phyloP scores from a whole-genome alignment of 2,888 invertebrate species.

The Cephus pygmeus region DNA sequence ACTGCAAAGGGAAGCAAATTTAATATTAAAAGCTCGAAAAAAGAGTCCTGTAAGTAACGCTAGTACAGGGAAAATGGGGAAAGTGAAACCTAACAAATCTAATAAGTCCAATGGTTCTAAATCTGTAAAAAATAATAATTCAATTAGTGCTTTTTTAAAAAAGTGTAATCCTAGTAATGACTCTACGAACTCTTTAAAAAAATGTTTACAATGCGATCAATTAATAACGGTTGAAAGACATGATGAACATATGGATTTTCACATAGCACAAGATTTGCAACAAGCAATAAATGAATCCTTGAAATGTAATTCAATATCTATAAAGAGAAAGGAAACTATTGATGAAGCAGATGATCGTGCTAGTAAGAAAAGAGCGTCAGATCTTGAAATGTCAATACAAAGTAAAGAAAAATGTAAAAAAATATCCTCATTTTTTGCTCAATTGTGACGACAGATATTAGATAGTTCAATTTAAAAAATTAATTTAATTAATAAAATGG shows the following conservation, averaged over 20 bases:
- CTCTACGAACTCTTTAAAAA: constrained; percentile 54
- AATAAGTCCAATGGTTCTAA: constrained; percentile 31
- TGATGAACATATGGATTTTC: constrained; percentile 85
- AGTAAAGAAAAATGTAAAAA: constrained; percentile 62
- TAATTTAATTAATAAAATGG: no score
- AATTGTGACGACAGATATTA: constrained; percentile 63
- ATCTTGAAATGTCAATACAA: constrained; percentile 48
- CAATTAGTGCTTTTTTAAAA: constrained; percentile 35
- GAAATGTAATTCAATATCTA: background rate
- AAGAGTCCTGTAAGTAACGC: constrained; percentile 12
- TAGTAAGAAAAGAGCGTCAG: constrained; percentile 65
- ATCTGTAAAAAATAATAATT: constrained; percentile 35
- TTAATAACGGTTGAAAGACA: constrained; percentile 72
- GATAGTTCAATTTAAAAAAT: constrained; percentile 4
- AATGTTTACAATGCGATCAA: constrained; percentile 78
- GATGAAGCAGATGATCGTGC: constrained; percentile 18
- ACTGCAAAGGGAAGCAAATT: constrained; percentile 58
- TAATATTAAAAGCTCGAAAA: constrained; percentile 35
- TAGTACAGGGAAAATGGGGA: background rate
- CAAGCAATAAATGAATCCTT: constrained; percentile 70
- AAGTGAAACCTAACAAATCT: no score
- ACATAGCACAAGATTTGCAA: constrained; percentile 83
- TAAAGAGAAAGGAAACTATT: no score
- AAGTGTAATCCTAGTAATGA: constrained; percentile 52
- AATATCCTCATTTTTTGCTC: constrained; percentile 65